Evolutionary conservation across 2,113 vertebrate genomes (phyloP), one percentile per base, ranked within the genome.

Genomic region (Strigops habroptila): DNA sequence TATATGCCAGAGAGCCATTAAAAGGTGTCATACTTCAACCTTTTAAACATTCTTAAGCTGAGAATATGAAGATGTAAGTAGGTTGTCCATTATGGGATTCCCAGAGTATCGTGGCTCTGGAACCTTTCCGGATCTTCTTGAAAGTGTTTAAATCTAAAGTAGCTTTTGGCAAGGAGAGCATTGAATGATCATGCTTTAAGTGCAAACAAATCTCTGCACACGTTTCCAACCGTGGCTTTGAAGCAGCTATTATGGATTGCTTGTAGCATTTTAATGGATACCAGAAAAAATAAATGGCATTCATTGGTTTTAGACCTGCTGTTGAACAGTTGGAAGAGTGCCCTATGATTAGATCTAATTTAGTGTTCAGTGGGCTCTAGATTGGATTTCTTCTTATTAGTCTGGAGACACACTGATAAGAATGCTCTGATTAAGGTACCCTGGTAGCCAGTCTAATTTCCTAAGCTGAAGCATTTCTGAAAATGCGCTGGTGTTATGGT

Each of bases 301-400:
- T 37, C 3, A 4, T 46, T 96, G 91, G 77, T 82, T 89, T 95
- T 96, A 91, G 96, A 94, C 94, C 87, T 96, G 90, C 88, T 79
- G 91, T 78, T 96, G 85, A 90, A 93, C 74, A 87, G 80, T 91
- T 97, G 86, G 96, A 96, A 97, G 91, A 93, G 65, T 90, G 92
- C 87, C 91, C 75, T 88, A 15, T 95, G 94, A 97, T 97, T 94
- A 96, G 81, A 97, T 97, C 96, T 95, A 88, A 97, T 97, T 97
- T 96, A 96, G 88, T 60, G 75, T 94, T 96, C 95, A 77, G 37
- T 95, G 78, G 31, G 25, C 82, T 86, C 67, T 93, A 97, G 97
- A 98, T 97, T 98, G 94, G 84, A 97, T 98, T 97, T 97, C 95
- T 98, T 94, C 94, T 93, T 96, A 93, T 97, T 97, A 97, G 97